phyloP scores from a whole-genome alignment of 2,888 invertebrate species.

The Drepanosiphum platanoidis region DNA sequence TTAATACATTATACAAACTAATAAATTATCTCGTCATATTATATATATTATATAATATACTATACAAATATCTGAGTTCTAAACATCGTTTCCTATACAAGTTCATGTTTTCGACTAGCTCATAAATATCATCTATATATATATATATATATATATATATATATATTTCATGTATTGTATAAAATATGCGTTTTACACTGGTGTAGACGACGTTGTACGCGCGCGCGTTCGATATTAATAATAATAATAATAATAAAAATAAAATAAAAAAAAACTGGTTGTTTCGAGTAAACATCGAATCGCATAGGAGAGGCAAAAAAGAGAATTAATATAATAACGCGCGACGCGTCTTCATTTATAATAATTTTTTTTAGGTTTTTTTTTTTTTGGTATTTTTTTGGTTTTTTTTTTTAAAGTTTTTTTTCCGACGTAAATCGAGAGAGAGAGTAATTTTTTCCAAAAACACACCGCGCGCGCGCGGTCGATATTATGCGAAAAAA shows the following conservation, averaged over 20 bases:
- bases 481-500: not conserved
- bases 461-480: not conserved
- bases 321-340: slow-evolving; percentile 33
- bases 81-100: slow-evolving; percentile 56
- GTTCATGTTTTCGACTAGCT: slow-evolving; percentile 60
- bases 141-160: slow-evolving; percentile 30
- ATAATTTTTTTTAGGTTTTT: slow-evolving; percentile 13
- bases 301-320: slow-evolving; percentile 25
- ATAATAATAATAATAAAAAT: too few relatives aligned
- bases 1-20: slow-evolving; percentile 54
- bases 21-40: slow-evolving; percentile 46
- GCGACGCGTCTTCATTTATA: slow-evolving; percentile 3
- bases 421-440: not conserved
- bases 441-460: not conserved
- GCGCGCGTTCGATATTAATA: slow-evolving; percentile 46
- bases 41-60: slow-evolving; percentile 24
- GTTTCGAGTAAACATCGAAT: slow-evolving; percentile 33
- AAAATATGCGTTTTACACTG: slow-evolving; percentile 43
- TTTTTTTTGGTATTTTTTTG: not conserved
- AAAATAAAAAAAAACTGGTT: slow-evolving; percentile 42
- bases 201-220: slow-evolving; percentile 51
- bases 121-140: slow-evolving; percentile 52
- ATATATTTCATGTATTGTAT: slow-evolving; percentile 8
- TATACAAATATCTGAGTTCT: slow-evolving; percentile 35
- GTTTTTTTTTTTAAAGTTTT: not conserved